Evolutionary conservation across 2,888 invertebrate species (phyloP).

Genomic region (Allolobophora icterica): DNA sequence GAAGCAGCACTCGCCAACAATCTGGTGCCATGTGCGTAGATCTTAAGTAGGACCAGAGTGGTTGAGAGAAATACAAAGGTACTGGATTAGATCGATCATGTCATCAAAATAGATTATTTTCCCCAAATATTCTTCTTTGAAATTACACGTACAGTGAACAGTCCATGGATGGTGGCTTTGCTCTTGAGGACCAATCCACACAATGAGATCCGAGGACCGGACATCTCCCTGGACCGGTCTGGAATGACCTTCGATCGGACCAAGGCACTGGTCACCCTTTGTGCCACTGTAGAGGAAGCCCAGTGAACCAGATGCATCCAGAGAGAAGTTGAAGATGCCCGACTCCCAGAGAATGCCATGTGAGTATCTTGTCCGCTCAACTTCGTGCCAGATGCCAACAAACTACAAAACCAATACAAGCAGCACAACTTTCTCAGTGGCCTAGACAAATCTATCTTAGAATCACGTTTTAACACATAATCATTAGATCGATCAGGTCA

Average conservation of each 20-base stretch:
- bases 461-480: no score
- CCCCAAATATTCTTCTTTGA: not conserved
- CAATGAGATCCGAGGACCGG: not conserved
- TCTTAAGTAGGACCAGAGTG: no score
- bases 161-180: not conserved
- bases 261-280: not conserved
- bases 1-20: no score
- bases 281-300: slow-evolving; percentile 28
- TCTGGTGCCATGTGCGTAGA: no score
- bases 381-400: slow-evolving; percentile 7
- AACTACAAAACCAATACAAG: not conserved
- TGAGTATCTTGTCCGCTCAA: not conserved
- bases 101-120: no score
- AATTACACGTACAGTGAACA: not conserved
- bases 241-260: slow-evolving; percentile 19
- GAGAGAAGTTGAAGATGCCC: slow-evolving; percentile 22
- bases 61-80: no score
- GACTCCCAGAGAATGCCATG: slow-evolving; percentile 6
- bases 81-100: no score
- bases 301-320: not conserved
- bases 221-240: not conserved
- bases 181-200: not conserved
- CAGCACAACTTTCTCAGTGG: no score
- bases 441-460: no score
- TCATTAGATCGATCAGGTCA: no score